Conservation (phyloP, 2,888 invertebrate genomes). For the Parnassius mnemosyne region DNA sequence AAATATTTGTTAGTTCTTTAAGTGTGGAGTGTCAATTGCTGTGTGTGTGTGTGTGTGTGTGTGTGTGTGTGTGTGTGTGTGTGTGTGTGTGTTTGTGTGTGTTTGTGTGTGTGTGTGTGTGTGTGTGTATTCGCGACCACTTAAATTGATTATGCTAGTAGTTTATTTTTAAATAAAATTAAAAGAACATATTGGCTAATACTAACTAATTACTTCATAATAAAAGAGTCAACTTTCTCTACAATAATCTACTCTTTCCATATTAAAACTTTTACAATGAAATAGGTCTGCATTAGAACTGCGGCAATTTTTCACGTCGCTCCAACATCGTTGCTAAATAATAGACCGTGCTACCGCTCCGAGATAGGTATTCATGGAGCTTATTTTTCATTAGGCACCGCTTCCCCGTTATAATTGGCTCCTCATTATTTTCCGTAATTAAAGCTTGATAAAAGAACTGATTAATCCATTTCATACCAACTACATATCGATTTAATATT, state of each 20-base stretch:
- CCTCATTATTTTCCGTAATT: slow-evolving; percentile 26
- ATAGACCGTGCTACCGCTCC: slow-evolving; percentile 35
- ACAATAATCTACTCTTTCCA: slow-evolving; percentile 1
- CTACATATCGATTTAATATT: neutral
- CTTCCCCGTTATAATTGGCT: slow-evolving; percentile 49
- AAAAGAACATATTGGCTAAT: too few relatives aligned
- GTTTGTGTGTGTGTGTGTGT: too few relatives aligned
- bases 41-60: too few relatives aligned
- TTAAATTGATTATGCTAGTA: too few relatives aligned
- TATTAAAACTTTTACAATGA: slow-evolving; percentile 24
- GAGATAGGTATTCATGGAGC: slow-evolving; percentile 40
- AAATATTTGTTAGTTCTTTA: too few relatives aligned
- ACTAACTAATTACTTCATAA: too few relatives aligned
- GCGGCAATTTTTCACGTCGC: slow-evolving; percentile 39
- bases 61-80: too few relatives aligned
- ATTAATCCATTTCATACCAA: neutral
- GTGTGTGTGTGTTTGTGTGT: too few relatives aligned
- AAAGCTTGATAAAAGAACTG: neutral
- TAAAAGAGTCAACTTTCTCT: too few relatives aligned
- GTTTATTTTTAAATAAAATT: too few relatives aligned
- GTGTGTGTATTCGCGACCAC: too few relatives aligned
- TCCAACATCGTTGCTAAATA: slow-evolving; percentile 36
- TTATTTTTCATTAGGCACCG: slow-evolving; percentile 57
- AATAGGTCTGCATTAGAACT: slow-evolving; percentile 4
- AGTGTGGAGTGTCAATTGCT: too few relatives aligned